These are phyloP conservation scores for Platysteira castanea DNA, from an alignment of 2,113 vertebrate species.

Conservation along the genomic window DNA sequence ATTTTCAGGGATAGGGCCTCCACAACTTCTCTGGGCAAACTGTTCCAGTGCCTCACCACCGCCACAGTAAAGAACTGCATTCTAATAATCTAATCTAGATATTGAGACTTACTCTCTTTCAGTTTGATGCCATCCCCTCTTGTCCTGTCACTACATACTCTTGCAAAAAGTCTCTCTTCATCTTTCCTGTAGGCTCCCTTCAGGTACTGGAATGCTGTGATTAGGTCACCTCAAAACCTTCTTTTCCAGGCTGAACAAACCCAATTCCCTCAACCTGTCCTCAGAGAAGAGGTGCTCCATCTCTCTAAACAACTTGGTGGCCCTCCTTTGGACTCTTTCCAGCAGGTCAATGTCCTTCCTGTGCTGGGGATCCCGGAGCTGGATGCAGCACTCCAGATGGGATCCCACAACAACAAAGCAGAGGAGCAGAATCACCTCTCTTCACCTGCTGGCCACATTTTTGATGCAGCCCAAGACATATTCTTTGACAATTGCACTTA, in stretches of 20 bases:
- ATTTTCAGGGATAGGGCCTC: not conserved
- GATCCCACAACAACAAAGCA: not conserved
- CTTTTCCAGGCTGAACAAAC: not conserved
- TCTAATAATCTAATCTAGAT: too few species aligned
- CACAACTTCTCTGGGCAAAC: not conserved
- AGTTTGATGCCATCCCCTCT: not conserved
- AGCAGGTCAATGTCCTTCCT: too few species aligned
- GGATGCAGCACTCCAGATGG: not conserved
- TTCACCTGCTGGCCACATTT: not conserved
- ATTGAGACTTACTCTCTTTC: too few species aligned
- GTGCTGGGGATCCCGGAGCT: not conserved
- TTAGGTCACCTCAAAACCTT: not conserved
- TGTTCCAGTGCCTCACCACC: not conserved
- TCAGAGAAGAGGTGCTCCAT: not conserved
- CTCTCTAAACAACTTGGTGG: not conserved
- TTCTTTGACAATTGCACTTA: not conserved
- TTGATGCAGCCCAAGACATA: not conserved
- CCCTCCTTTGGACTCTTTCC: not conserved
- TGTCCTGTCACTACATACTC: not conserved
- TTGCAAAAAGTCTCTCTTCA: not conserved
- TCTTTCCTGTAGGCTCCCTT: not conserved
- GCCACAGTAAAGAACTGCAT: not conserved
- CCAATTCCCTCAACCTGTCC: not conserved
- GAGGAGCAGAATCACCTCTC: not conserved
- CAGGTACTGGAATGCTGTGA: not conserved